Evolutionary conservation across 2,113 vertebrate species (phyloP), one percentile per base, ranked within the genome.

Genomic region (Ailurus styani): DNA sequence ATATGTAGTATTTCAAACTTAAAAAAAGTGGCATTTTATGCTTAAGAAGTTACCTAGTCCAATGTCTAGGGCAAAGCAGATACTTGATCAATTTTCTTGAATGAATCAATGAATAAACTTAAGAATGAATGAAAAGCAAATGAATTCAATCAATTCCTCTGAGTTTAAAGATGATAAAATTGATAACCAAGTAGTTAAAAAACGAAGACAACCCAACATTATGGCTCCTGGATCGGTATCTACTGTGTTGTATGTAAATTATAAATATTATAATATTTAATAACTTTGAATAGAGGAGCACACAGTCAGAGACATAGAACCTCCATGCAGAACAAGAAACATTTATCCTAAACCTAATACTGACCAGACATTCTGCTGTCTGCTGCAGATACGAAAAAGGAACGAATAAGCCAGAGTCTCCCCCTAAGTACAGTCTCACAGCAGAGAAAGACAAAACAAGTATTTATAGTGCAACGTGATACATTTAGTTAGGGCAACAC

Each of bases 401-500:
- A 62, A 82, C 3, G 37, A 42, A 77, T 40, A 47, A 81, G 34
- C n/a, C 20, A 9, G 6, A 60, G 0, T 62, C 25, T 37, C 55
- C 84, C 84, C 55, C 11, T 45, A 57, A 70, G 42, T 29, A n/a
- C 3, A 60, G 64, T 21, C 27, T 70, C 72, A 7, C 1, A 70
- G 11, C 12, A 27, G 52, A 91, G 31, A 83, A 91, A 84, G 37
- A 34, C 7, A 64, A 93, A 84, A 40, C 45, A 78, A 55, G 27
- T 13, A 64, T n/a, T 27, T 27, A 1, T 2, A 12, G 8, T 17
- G 10, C 21, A 31, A 27, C 4, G 0, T 0, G 6, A 90, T 34
- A 40, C 3, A 52, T 9, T 40, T 73, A 50, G 40, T 93, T 21
- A 83, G 34, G 25, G 25, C 60, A 68, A 82, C 42, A 90, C 37